Percentiles rank a stretch among this genome's conserved stretches.
These are phyloP conservation scores for Rhynchomys soricoides DNA, from an alignment of 2,113 vertebrate genomes.

Conservation along the genomic window DNA sequence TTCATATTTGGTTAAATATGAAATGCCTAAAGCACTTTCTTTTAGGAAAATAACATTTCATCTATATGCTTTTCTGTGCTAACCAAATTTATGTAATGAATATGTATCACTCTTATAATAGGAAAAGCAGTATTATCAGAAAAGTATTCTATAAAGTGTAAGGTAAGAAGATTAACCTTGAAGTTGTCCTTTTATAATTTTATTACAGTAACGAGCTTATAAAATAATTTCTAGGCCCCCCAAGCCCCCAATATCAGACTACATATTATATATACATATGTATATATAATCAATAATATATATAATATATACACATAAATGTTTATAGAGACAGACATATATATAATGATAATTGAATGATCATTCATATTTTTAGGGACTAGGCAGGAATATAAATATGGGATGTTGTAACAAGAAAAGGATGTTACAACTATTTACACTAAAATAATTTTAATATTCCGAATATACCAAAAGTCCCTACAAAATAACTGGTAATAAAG, in stretches of 20 bases:
- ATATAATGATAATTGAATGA: conserved; percentile 3
- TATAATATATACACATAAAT: background rate
- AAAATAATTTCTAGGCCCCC: conserved; percentile 42
- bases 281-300: background rate
- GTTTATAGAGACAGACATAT: background rate
- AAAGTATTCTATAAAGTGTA: conserved; percentile 55
- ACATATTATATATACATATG: background rate
- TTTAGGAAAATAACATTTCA: conserved; percentile 34
- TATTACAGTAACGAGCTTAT: conserved; percentile 53
- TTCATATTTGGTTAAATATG: background rate
- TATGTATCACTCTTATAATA: conserved; percentile 52
- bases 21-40: conserved; percentile 41
- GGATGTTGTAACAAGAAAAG: background rate
- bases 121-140: conserved; percentile 9
- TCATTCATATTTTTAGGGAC: conserved; percentile 40
- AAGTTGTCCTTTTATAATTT: conserved; percentile 60
- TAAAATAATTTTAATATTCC: conserved; percentile 48
- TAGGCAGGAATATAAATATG: conserved; percentile 39
- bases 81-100: conserved; percentile 52
- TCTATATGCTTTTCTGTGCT: conserved; percentile 47
- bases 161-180: conserved; percentile 30
- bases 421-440: conserved; percentile 2
- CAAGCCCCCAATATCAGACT: background rate
- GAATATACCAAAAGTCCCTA: conserved; percentile 35
- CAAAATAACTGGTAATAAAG: conserved; percentile 45